phyloP scores from a whole-genome alignment of 1,140 invertebrate species.

The Rhysida immarginata region DNA sequence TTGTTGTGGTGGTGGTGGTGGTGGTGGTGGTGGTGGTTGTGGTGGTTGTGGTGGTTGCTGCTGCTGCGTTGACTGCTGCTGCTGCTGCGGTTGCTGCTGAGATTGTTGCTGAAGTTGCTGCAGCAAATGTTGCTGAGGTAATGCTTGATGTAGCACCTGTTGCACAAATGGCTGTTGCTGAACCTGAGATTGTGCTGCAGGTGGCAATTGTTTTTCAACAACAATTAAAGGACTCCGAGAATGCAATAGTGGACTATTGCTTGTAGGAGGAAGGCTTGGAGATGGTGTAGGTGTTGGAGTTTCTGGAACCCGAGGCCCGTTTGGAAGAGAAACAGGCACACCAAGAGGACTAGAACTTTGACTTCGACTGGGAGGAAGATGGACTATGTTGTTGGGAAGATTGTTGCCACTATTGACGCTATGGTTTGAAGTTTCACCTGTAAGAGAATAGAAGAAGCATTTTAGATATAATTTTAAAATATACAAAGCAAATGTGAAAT shows the following conservation, averaged over 20 bases:
- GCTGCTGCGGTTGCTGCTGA: not conserved
- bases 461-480: no score
- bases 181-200: not conserved
- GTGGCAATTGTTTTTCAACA: not conserved
- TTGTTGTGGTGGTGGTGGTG: not conserved
- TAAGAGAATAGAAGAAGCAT: not conserved
- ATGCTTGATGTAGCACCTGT: not conserved
- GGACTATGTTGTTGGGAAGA: not conserved
- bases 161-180: not conserved
- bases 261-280: not conserved
- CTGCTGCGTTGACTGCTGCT: not conserved
- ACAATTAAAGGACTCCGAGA: not conserved
- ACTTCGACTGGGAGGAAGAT: not conserved
- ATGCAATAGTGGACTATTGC: not conserved
- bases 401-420: not conserved
- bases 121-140: not conserved
- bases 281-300: not conserved
- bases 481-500: no score
- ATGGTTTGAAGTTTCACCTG: slow-evolving; percentile 3
- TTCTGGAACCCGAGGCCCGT: not conserved
- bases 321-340: not conserved
- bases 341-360: not conserved
- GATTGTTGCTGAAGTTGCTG: not conserved
- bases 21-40: not conserved
- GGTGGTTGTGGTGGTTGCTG: not conserved